Base-by-base conservation (phyloP, 1,140 invertebrate genomes). In the Hyles euphorbiae region DNA sequence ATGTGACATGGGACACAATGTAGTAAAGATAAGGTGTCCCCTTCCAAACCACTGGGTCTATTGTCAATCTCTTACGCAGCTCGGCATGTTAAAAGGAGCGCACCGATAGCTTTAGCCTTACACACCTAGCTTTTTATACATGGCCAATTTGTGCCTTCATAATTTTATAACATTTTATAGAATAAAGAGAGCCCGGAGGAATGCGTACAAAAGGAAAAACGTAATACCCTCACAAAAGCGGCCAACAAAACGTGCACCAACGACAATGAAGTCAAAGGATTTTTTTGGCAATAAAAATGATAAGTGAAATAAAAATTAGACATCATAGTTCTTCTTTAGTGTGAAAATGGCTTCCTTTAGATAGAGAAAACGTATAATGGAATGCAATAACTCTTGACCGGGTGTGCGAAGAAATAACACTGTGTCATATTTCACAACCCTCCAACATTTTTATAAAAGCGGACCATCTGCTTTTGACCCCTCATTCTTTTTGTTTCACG, bases 311-410 rank as follows among this genome's bases (percentile, higher is more conserved):
- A 87, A 86, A 86, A 83, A 83, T 88, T 84, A 84, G 81, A 82
- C 81, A 80, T 76, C 78, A 81, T 85, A 83, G 83, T 88, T 85
- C 76, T 80, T 80, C 78, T 78, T 82, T 79, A 76, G 83, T 83
- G 83, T 83, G 82, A 81, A 88, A 87, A 88, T 84, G 78, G 85
- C 85, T 88, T 87, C 82, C 83, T 88, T 82, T 85, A 88, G 85
- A 88, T 88, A 87, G 83, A 87, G 83, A 76, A 86, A 87, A 81
- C 83, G 79, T 85, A 83, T 88, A 87, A 88, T 88, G 85, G 85
- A 88, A 88, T 88, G 85, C 85, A 87, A 88, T 88, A 88, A 88
- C 83, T 88, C 83, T 88, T 87, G 85, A 86, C 83, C 86, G 83
- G 86, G 82, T 88, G 86, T 86, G 83, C 86, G 83, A 86, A 84